Conservation (phyloP, 2,888 invertebrate genomes). For the Trichopoda pennipes region DNA sequence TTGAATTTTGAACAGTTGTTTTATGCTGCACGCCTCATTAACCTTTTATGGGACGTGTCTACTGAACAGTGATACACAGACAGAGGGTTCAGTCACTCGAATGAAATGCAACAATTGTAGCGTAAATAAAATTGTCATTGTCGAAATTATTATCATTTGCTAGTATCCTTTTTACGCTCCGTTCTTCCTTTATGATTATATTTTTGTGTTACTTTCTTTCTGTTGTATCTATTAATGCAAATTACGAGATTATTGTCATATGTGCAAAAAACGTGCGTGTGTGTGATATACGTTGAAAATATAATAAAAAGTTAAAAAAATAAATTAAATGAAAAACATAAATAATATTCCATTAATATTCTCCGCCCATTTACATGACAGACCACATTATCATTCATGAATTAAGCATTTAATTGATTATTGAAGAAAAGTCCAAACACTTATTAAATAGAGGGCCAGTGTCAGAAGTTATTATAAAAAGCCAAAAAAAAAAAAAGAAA, state of each 20-base stretch:
- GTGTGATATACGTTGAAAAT: neutral
- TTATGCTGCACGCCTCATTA: slow-evolving; percentile 74
- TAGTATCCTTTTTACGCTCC: slow-evolving; percentile 21
- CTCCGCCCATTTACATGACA: slow-evolving; percentile 74
- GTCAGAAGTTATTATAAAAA: neutral
- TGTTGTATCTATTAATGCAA: slow-evolving; percentile 76
- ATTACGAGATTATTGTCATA: slow-evolving; percentile 77
- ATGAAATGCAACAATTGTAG: slow-evolving; percentile 72
- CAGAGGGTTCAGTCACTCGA: slow-evolving; percentile 25
- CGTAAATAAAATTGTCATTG: slow-evolving; percentile 65
- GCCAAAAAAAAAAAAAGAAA: neutral
- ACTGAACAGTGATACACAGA: slow-evolving; percentile 39
- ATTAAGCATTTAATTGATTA: slow-evolving; percentile 78
- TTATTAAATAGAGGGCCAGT: slow-evolving; percentile 16
- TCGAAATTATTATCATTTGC: slow-evolving; percentile 44
- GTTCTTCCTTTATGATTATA: neutral
- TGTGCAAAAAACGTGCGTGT: slow-evolving; percentile 69
- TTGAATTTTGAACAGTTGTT: slow-evolving; percentile 63
- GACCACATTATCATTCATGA: slow-evolving; percentile 79
- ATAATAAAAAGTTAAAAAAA: slow-evolving; percentile 26
- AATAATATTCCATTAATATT: slow-evolving; percentile 42
- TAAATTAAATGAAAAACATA: slow-evolving; percentile 18
- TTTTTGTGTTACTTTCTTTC: neutral
- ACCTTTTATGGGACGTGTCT: slow-evolving; percentile 62
- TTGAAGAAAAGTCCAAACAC: slow-evolving; percentile 51